phyloP scores from a whole-genome alignment of 1,140 invertebrate species.

The Plodia interpunctella region DNA sequence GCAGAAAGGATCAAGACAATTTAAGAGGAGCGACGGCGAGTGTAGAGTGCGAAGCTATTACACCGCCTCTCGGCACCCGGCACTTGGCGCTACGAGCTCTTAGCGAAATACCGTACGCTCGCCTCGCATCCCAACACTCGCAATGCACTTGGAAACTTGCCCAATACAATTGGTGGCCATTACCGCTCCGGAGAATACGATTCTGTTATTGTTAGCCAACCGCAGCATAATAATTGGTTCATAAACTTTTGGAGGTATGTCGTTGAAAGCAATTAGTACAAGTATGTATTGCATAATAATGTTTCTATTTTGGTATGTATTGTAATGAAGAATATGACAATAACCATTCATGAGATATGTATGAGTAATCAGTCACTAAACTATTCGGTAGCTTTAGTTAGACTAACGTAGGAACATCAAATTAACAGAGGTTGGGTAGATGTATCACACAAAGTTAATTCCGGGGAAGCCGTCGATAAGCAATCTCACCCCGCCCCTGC shows the following conservation, averaged over 20 bases:
- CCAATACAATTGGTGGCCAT: constrained; percentile 33
- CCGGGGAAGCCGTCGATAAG: constrained; percentile 60
- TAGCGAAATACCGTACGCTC: constrained; percentile 23
- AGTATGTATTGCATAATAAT: too few species aligned
- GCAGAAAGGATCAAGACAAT: not conserved
- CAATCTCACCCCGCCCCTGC: constrained; percentile 63
- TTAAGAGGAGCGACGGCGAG: not conserved
- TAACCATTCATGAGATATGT: too few species aligned
- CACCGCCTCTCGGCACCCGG: constrained; percentile 16
- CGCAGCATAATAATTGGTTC: constrained; percentile 3
- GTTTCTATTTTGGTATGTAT: not conserved
- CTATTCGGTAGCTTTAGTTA: too few species aligned
- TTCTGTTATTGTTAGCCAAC: not conserved
- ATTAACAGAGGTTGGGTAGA: constrained; percentile 34
- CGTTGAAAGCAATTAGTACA: not conserved
- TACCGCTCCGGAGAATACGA: constrained; percentile 19
- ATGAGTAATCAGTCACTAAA: not conserved
- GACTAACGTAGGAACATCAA: constrained; percentile 24
- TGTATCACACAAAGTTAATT: constrained; percentile 55
- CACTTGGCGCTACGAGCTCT: constrained; percentile 32
- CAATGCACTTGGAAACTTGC: constrained; percentile 41
- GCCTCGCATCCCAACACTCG: constrained; percentile 16
- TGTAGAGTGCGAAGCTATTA: constrained; percentile 24
- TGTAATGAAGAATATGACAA: not conserved
- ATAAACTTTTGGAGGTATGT: not conserved